Evolutionary conservation across 2,113 vertebrate species (phyloP), one percentile per base, ranked within the genome.

Genomic region (Cathartes aura): DNA sequence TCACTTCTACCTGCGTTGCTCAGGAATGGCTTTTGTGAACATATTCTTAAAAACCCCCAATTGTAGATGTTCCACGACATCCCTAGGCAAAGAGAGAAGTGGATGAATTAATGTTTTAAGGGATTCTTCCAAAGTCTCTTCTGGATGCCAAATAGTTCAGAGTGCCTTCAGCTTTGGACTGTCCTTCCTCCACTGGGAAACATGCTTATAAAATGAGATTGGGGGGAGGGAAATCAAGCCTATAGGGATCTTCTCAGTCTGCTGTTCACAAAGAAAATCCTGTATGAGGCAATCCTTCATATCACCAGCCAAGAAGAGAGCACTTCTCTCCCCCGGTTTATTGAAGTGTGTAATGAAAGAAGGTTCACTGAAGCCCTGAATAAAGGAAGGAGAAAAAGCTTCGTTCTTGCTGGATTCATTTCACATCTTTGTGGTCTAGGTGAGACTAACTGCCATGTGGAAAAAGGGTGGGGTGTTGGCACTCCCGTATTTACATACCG

Each of bases 401-500:
- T 84, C 26, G 15, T 89, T 96, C 90, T 92, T 94, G 86, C 93
- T 83, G 90, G 73, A 55, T 94, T 83, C 0, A 12, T 79, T 95
- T 83, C 45, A 52, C 2, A 3, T 62, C 60, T 73, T 48, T 92
- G 80, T 94, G 60, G 43, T 78, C 55, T 43, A 83, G 85, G 91
- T 93, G 89, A 94, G 79, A 70, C 50, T 34, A 80, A 42, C 52
- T 91, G 90, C 70, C 70, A 21, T 90, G 89, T 92, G 82, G 87
- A 86, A 56, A 55, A 74, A 89, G 93, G 97, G 97, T 66, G 94
- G 89, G 81, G 76, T 82, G 73, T 38, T 67, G 96, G 90, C 97
- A 2, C 96, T 89, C 97, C 97, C 86, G 89, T 97, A 93, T 97
- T 97, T 96, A 88, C 97, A 88, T 62, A 90, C 80, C 13, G 30